A percentile compares a stretch with the other conserved stretches of the same genome.
These are phyloP conservation scores for Rhopilema esculentum DNA, from an alignment of 30 jellyfish, hydroid and myxozoan species.

Conservation along the genomic window DNA sequence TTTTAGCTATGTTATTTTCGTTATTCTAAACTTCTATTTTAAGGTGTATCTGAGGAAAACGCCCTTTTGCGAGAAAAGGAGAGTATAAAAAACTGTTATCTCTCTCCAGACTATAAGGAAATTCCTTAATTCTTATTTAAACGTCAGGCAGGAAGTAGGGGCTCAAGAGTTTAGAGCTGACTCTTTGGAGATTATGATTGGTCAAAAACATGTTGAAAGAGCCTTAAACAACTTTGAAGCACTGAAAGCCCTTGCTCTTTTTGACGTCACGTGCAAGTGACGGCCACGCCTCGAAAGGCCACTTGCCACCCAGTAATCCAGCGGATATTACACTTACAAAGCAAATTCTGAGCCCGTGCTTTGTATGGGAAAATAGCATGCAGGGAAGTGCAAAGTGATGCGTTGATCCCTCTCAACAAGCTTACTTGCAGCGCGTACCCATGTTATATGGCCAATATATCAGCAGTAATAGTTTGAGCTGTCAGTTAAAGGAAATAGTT, in stretches of 20 bases:
- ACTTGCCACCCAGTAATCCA: constrained; percentile 18
- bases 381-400: constrained; percentile 4
- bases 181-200: not conserved
- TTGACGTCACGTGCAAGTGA: not conserved
- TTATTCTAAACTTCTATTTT: no score
- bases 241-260: not conserved
- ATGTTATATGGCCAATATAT: not conserved
- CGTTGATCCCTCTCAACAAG: constrained; percentile 12
- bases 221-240: not conserved
- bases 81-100: not conserved
- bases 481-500: not conserved
- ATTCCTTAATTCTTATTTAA: not conserved
- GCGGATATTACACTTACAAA: constrained; percentile 36
- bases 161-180: not conserved
- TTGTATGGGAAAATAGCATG: constrained; percentile 12
- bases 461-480: not conserved
- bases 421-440: constrained; percentile 20
- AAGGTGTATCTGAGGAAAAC: no score
- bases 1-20: no score
- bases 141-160: not conserved
- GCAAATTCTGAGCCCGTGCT: constrained; percentile 38
- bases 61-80: no score
- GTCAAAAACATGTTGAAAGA: not conserved
- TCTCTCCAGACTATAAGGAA: not conserved
- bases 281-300: constrained; percentile 11